A percentile compares a stretch with the other conserved stretches of the same genome.
phyloP scores from a whole-genome alignment of 2,888 invertebrate species.

The Aethes cnicana region DNA sequence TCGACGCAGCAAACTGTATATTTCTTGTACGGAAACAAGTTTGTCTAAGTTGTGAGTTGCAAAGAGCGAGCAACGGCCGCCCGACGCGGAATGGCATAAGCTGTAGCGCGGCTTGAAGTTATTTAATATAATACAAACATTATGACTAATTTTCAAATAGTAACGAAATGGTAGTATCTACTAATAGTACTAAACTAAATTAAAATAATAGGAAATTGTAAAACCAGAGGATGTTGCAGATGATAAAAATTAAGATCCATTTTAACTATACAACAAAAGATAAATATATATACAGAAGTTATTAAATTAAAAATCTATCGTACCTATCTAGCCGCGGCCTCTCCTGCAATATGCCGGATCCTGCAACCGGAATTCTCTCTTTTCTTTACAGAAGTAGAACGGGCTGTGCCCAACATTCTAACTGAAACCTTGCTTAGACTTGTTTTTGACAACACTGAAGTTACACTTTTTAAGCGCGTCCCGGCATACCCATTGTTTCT shows the following conservation, averaged over 20 bases:
- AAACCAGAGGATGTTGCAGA: no score
- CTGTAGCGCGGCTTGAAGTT: conserved; percentile 2
- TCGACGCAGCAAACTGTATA: conserved; percentile 63
- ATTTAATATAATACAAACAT: not conserved
- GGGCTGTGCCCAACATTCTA: conserved; percentile 49
- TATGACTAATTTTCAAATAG: not conserved
- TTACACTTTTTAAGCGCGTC: conserved; percentile 43
- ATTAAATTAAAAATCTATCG: not conserved
- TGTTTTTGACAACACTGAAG: conserved; percentile 54
- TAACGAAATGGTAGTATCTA: no score
- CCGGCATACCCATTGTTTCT: conserved; percentile 26
- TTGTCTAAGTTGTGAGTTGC: conserved; percentile 63
- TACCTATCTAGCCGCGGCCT: conserved; percentile 1
- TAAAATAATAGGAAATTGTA: no score
- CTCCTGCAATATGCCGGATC: not conserved
- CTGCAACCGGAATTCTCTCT: conserved; percentile 34
- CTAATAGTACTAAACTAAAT: no score
- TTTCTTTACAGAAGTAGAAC: conserved; percentile 54
- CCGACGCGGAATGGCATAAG: conserved; percentile 8
- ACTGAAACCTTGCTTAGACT: conserved; percentile 48
- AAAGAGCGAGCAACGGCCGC: conserved; percentile 38
- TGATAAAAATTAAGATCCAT: no score
- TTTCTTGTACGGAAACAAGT: conserved; percentile 61
- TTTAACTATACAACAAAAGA: not conserved
- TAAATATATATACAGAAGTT: no score